These are phyloP conservation scores for Epinephelus moara DNA, from an alignment of 2,113 vertebrate genomes.

Conservation along the genomic window DNA sequence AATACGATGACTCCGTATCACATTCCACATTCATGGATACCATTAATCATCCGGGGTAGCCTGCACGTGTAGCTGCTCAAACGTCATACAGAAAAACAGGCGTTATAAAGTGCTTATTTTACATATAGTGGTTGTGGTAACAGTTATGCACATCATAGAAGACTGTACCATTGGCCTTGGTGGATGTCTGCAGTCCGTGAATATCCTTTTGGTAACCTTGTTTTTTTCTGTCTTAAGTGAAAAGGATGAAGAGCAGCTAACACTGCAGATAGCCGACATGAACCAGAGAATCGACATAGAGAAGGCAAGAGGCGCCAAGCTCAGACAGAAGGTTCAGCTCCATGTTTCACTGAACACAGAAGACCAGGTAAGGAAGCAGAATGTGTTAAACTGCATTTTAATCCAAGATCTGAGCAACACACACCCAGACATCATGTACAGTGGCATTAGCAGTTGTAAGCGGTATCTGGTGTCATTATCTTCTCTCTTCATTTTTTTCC, in stretches of 20 bases:
- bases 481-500: background rate
- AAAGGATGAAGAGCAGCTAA: conserved; percentile 83
- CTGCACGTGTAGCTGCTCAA: too few relatives aligned
- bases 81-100: too few relatives aligned
- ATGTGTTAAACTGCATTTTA: background rate
- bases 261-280: conserved; percentile 80
- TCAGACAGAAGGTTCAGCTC: conserved; percentile 86
- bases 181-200: too few relatives aligned
- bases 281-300: conserved; percentile 83
- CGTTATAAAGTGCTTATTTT: too few relatives aligned
- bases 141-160: too few relatives aligned
- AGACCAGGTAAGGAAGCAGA: conserved; percentile 84
- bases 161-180: too few relatives aligned
- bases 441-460: background rate
- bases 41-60: too few relatives aligned
- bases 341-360: conserved; percentile 83
- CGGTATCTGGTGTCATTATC: background rate
- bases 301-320: conserved; percentile 80
- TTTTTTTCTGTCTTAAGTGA: conserved; percentile 81
- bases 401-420: background rate
- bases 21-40: too few relatives aligned
- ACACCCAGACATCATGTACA: background rate
- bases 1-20: too few relatives aligned
- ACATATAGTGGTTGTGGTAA: too few relatives aligned
- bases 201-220: too few relatives aligned